Base-by-base conservation (phyloP, 35 echinoderm and acorn worm species). In the Apostichopus japonicus region DNA sequence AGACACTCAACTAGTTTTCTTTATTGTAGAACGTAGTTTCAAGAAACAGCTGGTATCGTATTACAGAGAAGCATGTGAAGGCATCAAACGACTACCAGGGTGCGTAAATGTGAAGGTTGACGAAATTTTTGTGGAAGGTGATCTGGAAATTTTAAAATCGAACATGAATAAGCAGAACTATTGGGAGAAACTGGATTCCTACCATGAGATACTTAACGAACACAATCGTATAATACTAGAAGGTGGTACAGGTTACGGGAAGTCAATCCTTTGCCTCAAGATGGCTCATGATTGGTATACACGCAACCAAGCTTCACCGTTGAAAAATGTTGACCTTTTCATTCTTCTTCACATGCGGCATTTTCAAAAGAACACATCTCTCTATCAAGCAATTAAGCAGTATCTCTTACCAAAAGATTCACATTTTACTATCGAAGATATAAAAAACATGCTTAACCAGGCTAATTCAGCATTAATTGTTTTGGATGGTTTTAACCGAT, bases 291-390 rank as follows among this genome's bases (percentile, higher is more conserved):
- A 82, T 51, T 82, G 79, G 79, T 52, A 17, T 19, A 56, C 54
- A 33, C 15, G 21, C 8, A 15, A 56, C 44, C 15, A 16, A 17
- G 14, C 79, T 6, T 82, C 79, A 33, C 79, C 79, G 7, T 82
- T 82, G 24, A 82, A 82, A 82, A 16, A 82, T 82, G 79, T 82
- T 16, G 79, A 82, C 44, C 25, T 82, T n/a, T 82, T 82, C 13
- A 56, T 82, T 54, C 19, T 82, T 24, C 21, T 24, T 16, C 23
- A 82, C 51, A 80, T 80, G 78, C 8, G 21, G 24, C 54, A 82
- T n/a, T 19, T 24, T 33, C 44, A 24, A 10, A 16, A 33, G 5
- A 52, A 82, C 44, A 33, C 23, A 19, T 33, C 79, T 17, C 33
- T 82, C 5, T 54, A 56, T 51, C 21, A 82, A 17, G 24, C 21